Evolutionary conservation across 2,797 vertebrate species (phyloP).

Genomic region (Alosa sapidissima): DNA sequence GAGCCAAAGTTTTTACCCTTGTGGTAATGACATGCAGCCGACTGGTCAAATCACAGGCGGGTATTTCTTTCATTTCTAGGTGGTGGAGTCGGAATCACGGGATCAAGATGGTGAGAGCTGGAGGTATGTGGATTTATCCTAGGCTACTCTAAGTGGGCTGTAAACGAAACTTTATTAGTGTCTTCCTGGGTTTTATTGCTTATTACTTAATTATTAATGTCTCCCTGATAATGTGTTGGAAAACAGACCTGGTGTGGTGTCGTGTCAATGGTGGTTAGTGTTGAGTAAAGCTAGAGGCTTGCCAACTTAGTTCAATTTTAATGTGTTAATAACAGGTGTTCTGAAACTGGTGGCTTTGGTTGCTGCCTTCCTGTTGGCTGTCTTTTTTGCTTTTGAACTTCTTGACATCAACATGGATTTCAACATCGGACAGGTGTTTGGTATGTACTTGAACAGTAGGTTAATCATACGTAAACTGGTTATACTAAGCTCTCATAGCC

Average conservation of each 20-base stretch:
- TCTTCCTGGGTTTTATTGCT: not conserved
- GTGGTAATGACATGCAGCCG: not conserved
- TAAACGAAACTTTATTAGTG: not conserved
- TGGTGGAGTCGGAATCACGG: not conserved
- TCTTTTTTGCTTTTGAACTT: constrained; percentile 90
- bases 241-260: not conserved
- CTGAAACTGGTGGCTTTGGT: constrained; percentile 81
- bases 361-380: constrained; percentile 79
- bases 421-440: constrained; percentile 77
- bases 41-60: not conserved
- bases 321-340: constrained; percentile 69
- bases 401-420: constrained; percentile 89
- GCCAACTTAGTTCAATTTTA: not conserved
- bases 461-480: not conserved
- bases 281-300: not conserved
- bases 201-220: not conserved
- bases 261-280: not conserved
- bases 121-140: not conserved
- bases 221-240: not conserved
- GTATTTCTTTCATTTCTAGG: not conserved
- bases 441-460: constrained; percentile 69
- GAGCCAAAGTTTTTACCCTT: too few species aligned
- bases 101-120: not conserved
- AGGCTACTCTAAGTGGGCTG: not conserved
- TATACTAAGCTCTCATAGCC: not conserved